These are phyloP conservation scores for Cataglyphis rosenhaueri DNA, from an alignment of 2,888 invertebrate genomes.

Conservation along the genomic window DNA sequence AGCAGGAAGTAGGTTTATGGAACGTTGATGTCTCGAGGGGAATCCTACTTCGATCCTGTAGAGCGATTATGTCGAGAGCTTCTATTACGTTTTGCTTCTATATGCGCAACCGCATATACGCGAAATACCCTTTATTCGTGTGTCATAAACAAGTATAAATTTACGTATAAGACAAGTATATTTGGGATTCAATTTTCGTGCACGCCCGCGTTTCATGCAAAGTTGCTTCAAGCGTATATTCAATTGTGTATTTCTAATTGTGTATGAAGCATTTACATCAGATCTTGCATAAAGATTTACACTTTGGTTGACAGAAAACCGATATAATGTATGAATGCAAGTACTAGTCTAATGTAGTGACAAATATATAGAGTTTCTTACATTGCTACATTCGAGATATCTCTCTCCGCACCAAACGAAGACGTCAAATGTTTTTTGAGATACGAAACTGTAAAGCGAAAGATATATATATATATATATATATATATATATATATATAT, in stretches of 20 bases:
- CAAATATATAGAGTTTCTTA: slow-evolving; percentile 32
- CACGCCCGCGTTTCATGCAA: not conserved
- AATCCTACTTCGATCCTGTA: slow-evolving; percentile 53
- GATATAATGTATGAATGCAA: slow-evolving; percentile 28
- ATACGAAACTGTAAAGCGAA: slow-evolving; percentile 23
- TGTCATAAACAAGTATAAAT: slow-evolving; percentile 35
- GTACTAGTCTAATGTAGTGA: slow-evolving; percentile 22
- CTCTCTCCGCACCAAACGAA: slow-evolving; percentile 51
- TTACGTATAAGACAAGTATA: slow-evolving; percentile 8
- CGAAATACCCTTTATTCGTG: slow-evolving; percentile 32
- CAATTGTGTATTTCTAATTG: slow-evolving; percentile 31
- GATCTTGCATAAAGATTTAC: slow-evolving; percentile 16
- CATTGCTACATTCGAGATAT: slow-evolving; percentile 28
- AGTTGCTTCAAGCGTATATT: not conserved
- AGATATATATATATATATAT: not conserved
- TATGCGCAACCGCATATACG: slow-evolving; percentile 11
- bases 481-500: too few relatives aligned
- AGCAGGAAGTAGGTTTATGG: slow-evolving; percentile 71
- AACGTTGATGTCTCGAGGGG: slow-evolving; percentile 68
- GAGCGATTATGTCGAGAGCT: slow-evolving; percentile 54
- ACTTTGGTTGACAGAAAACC: slow-evolving; percentile 33
- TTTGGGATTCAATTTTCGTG: slow-evolving; percentile 29
- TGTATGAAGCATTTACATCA: not conserved
- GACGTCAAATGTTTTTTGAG: slow-evolving; percentile 53
- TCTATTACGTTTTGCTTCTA: slow-evolving; percentile 52